These are phyloP conservation scores for Siphlonurus alternatus DNA, from an alignment of 2,888 invertebrate genomes.

Conservation along the genomic window DNA sequence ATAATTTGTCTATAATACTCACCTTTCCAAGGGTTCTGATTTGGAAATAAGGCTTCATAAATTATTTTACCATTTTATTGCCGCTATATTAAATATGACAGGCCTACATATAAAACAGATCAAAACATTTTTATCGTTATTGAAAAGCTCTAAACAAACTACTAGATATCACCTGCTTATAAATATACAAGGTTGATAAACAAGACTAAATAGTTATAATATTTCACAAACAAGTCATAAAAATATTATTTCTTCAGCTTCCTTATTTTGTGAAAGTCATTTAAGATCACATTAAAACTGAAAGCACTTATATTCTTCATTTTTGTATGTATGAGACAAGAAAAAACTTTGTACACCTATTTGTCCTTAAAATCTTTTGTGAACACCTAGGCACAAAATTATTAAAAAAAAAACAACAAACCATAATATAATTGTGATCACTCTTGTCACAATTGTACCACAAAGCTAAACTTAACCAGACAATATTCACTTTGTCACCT, in stretches of 20 bases:
- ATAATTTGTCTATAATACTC: too few species aligned
- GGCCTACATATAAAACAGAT: not conserved
- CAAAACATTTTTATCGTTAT: not conserved
- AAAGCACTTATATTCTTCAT: not conserved
- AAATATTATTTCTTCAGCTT: not conserved
- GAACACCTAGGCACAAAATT: not conserved
- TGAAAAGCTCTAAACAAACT: not conserved
- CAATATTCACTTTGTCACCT: not conserved
- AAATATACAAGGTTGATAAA: not conserved
- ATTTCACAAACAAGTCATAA: not conserved
- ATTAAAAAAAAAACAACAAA: not conserved
- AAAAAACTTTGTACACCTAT: not conserved
- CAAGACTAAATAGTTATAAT: not conserved
- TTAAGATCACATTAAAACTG: not conserved
- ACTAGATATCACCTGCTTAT: not conserved
- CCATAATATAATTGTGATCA: not conserved
- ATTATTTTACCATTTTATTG: not conserved
- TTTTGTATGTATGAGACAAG: not conserved
- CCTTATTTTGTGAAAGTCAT: not conserved
- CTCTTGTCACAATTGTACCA: not conserved
- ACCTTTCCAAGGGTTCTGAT: too few species aligned
- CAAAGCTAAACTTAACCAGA: not conserved
- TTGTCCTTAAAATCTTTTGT: not conserved
- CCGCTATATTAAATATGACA: not conserved
- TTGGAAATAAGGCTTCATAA: too few species aligned